Percentiles rank a stretch among this genome's conserved stretches.
Conservation (phyloP, 2,113 vertebrate genomes). For the Eurystomus gularis region DNA sequence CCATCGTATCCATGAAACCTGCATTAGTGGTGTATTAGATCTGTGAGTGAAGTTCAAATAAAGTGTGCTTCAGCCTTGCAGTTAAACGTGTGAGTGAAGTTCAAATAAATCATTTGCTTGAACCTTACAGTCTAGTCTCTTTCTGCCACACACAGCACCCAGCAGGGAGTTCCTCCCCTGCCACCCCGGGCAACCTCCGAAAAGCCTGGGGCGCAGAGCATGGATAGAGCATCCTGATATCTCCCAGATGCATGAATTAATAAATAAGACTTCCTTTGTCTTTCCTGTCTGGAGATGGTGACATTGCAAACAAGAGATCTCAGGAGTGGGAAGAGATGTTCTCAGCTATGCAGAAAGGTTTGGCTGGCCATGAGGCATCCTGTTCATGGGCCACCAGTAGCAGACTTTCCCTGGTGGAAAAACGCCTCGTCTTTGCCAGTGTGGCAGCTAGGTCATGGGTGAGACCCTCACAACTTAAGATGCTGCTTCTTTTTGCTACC, state of each 20-base stretch:
- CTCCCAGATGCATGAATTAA: background rate
- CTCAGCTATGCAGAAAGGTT: rapidly evolving
- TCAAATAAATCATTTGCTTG: too few species aligned
- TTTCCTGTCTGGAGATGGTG: background rate
- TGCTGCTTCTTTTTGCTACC: background rate
- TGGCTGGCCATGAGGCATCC: background rate
- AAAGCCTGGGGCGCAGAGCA: background rate
- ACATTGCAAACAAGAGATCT: background rate
- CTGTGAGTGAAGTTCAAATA: too few species aligned
- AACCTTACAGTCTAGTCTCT: too few species aligned
- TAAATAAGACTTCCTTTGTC: background rate
- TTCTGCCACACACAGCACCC: background rate
- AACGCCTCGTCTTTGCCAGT: background rate
- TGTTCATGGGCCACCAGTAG: background rate
- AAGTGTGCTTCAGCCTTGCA: too few species aligned
- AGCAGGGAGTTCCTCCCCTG: background rate
- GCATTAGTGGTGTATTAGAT: too few species aligned
- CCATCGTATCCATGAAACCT: too few species aligned
- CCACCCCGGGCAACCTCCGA: background rate
- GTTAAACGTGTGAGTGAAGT: too few species aligned
- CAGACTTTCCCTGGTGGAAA: background rate
- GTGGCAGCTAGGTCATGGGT: background rate
- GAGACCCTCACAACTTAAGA: background rate
- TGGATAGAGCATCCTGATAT: background rate
- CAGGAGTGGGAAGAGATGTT: background rate